Evolutionary conservation across 2,888 invertebrate genomes (phyloP), one percentile per base, ranked within the genome.

Genomic region (Torymus auratus): DNA sequence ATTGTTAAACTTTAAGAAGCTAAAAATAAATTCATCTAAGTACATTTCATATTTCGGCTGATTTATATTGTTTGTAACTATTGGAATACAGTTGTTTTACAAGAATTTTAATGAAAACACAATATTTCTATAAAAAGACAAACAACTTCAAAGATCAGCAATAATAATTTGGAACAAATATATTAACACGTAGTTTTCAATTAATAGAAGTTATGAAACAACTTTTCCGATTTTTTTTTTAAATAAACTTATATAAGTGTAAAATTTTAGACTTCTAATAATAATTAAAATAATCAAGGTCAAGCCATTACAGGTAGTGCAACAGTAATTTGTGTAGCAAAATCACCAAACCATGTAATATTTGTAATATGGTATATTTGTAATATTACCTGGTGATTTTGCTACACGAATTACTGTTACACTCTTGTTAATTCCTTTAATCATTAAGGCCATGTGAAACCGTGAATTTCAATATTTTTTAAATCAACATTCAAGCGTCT

Each of bases 281-380:
- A 55, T n/a, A 41, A 56, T 58, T 70, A 23, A 41, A 69, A 7
- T 75, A 23, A 14, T 20, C n/a, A 17, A 58, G 15, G 7, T 41
- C 7, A 0, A 67, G 3, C 10, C 15, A 20, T 65, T 62, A 17
- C 15, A 13, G 86, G 85, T 86, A 86, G 86, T 86, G 85, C 83
- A 84, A 85, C 84, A 83, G 84, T 84, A 84, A 69, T 52, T 53
- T 58, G 50, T 69, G 55, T 73, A 65, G 61, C n/a, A 78, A 64
- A 78, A 61, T 74, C 1, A 58, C 23, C 50, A 65, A 78, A 58
- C 41, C 7, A 58, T 58, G 60, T 61, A 41, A 61, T 5, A 78
- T 23, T n/a, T n/a, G n/a, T n/a, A n/a, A n/a, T n/a, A n/a, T n/a
- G n/a, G n/a, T n/a, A n/a, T n/a, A n/a, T n/a, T n/a, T n/a, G n/a